Evolutionary conservation across 2,888 invertebrate genomes (phyloP).

Genomic region (Spodoptera littoralis): DNA sequence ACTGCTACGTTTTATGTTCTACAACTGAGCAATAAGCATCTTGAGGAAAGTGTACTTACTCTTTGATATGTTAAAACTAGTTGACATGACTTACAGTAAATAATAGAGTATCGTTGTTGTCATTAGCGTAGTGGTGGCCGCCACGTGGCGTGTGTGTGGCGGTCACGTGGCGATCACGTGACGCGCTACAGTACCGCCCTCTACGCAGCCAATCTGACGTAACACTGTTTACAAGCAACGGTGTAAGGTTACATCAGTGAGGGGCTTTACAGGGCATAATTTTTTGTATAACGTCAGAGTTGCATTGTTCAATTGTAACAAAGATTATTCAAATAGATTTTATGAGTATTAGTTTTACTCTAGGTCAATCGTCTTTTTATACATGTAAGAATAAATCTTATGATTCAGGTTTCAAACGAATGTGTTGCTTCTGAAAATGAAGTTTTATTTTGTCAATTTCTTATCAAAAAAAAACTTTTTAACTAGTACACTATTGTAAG

Average conservation of each 20-base stretch:
- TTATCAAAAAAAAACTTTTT: no score
- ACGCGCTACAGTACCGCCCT: constrained; percentile 35
- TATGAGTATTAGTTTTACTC: no score
- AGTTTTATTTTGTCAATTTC: no score
- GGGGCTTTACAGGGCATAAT: constrained; percentile 40
- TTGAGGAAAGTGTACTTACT: not conserved
- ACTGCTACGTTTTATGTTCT: no score
- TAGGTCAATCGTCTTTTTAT: no score
- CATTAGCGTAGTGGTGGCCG: constrained; percentile 49
- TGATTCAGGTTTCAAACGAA: no score
- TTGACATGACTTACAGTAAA: constrained; percentile 48
- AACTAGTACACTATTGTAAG: no score
- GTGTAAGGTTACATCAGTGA: constrained; percentile 55
- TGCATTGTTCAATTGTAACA: constrained; percentile 1
- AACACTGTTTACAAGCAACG: constrained; percentile 47
- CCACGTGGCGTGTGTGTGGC: constrained; percentile 60
- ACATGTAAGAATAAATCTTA: no score
- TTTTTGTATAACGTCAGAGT: constrained; percentile 8
- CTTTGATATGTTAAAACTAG: constrained; percentile 33
- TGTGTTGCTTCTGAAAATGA: no score
- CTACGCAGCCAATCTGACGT: constrained; percentile 55
- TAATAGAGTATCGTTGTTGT: constrained; percentile 62
- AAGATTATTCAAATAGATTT: not conserved
- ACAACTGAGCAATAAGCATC: no score
- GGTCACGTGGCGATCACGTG: constrained; percentile 51